Evolutionary conservation across 2,888 invertebrate genomes (phyloP).

Genomic region (Stegana nigrithorax): DNA sequence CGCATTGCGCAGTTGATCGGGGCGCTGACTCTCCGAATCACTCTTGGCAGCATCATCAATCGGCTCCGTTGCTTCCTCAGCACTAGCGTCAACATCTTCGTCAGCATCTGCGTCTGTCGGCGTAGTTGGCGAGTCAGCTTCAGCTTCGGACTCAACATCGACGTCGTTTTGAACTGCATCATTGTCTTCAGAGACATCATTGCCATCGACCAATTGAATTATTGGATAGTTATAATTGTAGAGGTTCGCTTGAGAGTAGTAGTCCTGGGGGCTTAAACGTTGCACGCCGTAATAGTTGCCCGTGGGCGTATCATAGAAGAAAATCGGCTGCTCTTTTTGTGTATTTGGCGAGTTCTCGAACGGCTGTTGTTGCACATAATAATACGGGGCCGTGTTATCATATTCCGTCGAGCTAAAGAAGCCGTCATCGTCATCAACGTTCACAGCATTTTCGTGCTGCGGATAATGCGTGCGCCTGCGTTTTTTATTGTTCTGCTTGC

Average conservation of each 20-base stretch:
- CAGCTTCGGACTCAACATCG: not conserved
- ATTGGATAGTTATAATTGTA: slow-evolving; percentile 26
- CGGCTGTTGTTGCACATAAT: slow-evolving; percentile 29
- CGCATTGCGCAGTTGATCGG: slow-evolving; percentile 43
- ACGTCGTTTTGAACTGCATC: not conserved
- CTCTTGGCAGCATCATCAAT: slow-evolving; percentile 12
- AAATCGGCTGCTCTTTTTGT: slow-evolving; percentile 37
- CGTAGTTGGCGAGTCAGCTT: not conserved
- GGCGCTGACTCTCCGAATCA: not conserved
- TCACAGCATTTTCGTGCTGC: slow-evolving; percentile 16
- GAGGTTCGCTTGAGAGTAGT: slow-evolving; percentile 23
- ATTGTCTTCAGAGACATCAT: slow-evolving; percentile 20
- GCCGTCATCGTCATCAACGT: not conserved
- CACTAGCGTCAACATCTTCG: slow-evolving; percentile 12
- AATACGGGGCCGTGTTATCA: no score
- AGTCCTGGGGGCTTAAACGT: slow-evolving; percentile 34
- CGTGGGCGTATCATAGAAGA: slow-evolving; percentile 34
- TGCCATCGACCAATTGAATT: slow-evolving; percentile 8
- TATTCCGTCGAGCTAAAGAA: no score
- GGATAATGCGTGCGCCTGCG: slow-evolving; percentile 38
- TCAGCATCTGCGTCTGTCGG: not conserved
- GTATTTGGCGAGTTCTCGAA: not conserved
- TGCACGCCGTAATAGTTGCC: slow-evolving; percentile 40
- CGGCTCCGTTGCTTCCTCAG: slow-evolving; percentile 1
- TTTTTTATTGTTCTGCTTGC: no score